Percentiles rank a stretch among this genome's conserved stretches.
Evolutionary conservation across 2,113 vertebrate species (phyloP).

Genomic region (Anguilla japonica): DNA sequence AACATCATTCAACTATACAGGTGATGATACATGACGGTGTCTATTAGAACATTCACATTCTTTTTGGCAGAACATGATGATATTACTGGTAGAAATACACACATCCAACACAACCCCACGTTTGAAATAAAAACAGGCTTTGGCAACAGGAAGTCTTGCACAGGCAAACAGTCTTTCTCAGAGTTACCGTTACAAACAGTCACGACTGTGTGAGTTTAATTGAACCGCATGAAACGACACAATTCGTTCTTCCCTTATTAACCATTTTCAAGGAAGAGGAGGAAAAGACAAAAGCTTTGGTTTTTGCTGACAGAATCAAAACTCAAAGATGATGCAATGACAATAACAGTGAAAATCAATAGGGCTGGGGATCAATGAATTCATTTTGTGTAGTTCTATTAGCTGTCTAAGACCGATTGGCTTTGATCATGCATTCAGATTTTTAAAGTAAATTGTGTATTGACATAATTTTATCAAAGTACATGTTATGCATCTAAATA

Average conservation of each 20-base stretch:
- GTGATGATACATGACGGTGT: too few species aligned
- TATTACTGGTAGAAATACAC: background rate
- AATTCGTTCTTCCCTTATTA: background rate
- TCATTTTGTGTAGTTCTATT: background rate
- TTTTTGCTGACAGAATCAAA: background rate
- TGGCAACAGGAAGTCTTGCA: background rate
- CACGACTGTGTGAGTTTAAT: background rate
- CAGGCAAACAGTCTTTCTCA: background rate
- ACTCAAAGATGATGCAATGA: background rate
- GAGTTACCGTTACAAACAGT: background rate
- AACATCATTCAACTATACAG: background rate
- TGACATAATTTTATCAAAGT: background rate
- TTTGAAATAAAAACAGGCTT: background rate
- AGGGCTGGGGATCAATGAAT: background rate
- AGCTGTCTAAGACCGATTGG: background rate
- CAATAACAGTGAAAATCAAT: background rate
- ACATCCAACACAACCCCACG: background rate
- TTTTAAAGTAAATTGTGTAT: background rate
- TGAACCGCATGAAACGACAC: background rate
- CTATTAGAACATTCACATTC: too few species aligned
- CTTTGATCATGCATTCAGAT: background rate
- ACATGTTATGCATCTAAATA: background rate
- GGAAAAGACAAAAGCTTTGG: background rate
- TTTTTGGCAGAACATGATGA: background rate
- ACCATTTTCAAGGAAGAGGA: background rate